phyloP scores from a whole-genome alignment of 2,888 invertebrate genomes.

The Steinernema scapterisci region DNA sequence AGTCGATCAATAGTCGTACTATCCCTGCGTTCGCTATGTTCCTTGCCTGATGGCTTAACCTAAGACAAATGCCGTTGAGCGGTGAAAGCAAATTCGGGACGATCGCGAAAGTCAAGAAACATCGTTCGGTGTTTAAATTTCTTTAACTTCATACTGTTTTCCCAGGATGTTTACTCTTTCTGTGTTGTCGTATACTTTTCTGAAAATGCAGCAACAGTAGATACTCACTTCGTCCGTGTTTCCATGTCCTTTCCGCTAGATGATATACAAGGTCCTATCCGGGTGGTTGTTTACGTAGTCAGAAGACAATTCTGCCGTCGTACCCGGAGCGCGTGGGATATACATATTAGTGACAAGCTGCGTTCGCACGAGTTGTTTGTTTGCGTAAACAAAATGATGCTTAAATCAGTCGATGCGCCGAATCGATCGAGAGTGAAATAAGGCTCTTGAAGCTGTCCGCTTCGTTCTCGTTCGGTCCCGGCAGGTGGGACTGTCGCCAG shows the following conservation, averaged over 20 bases:
- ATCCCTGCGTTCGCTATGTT: not conserved
- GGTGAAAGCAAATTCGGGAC: no score
- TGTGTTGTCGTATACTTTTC: no score
- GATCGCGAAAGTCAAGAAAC: no score
- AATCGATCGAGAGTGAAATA: not conserved
- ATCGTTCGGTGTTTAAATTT: no score
- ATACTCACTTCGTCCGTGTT: no score
- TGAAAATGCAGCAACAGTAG: no score
- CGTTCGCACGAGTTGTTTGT: not conserved
- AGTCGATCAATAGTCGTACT: slow-evolving; percentile 18
- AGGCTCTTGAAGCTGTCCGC: not conserved
- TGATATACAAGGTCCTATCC: not conserved
- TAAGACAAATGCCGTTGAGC: no score
- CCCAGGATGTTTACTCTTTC: no score
- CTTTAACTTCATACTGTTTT: no score
- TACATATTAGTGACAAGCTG: not conserved
- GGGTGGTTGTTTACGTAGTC: not conserved
- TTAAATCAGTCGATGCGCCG: not conserved
- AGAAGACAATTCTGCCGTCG: not conserved
- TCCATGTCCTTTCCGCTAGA: no score
- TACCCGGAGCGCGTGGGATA: not conserved
- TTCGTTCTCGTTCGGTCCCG: not conserved
- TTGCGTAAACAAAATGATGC: not conserved
- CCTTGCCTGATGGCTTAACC: not conserved
- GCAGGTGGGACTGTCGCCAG: slow-evolving; percentile 29